phyloP scores from a whole-genome alignment of 2,113 vertebrate species.

The Okapia johnstoni region DNA sequence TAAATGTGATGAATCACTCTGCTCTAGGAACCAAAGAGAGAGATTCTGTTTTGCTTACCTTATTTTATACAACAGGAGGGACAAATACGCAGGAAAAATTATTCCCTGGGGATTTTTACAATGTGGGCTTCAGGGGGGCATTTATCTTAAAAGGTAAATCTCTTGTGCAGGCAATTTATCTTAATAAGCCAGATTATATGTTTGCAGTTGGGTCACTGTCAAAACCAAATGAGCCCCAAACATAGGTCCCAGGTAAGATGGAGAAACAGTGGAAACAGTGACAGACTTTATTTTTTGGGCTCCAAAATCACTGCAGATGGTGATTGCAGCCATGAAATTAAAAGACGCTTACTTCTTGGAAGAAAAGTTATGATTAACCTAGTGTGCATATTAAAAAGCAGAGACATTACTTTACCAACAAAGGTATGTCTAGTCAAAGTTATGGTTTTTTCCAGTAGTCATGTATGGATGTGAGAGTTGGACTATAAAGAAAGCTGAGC shows the following conservation, averaged over 20 bases:
- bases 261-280: neutral
- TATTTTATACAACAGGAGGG: neutral
- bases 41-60: neutral
- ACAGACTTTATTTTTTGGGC: neutral
- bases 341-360: neutral
- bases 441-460: neutral
- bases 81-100: constrained; percentile 33
- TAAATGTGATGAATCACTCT: neutral
- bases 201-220: constrained; percentile 37
- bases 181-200: constrained; percentile 47
- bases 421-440: neutral
- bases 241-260: neutral
- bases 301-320: neutral
- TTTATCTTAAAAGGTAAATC: constrained; percentile 37
- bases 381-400: neutral
- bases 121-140: neutral
- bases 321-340: neutral
- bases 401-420: neutral
- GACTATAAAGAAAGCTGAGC: neutral
- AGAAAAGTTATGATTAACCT: neutral
- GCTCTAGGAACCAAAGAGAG: neutral
- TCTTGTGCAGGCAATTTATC: constrained; percentile 50
- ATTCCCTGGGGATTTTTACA: neutral
- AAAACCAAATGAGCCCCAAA: constrained; percentile 42
- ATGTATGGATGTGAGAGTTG: neutral